Evolutionary conservation across 1,140 invertebrate species (phyloP), one percentile per base, ranked within the genome.

Genomic region (Drosophila equinoxialis): DNA sequence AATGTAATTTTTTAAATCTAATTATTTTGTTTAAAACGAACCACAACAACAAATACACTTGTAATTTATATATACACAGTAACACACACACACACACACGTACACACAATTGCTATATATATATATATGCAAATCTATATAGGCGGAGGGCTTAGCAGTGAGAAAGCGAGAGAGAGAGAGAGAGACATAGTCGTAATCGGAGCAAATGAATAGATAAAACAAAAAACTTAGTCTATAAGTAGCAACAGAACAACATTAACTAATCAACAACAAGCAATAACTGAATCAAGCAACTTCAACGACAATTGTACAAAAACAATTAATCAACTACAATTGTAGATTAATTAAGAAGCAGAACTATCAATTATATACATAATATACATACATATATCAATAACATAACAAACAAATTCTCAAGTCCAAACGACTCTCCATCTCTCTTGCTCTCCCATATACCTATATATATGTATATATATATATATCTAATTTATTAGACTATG

Each of bases 41-140:
- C 30, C 30, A 30, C 26, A 39, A 55, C 20, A 30, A 58, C 35
- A 41, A 66, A 63, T 26, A 58, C 48, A 78, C 33, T 48, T 81
- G 74, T 81, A 81, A 77, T 77, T 68, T 69, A 74, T 57, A 69
- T 42, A 65, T 3, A 37, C 35, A 37, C 48, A 37, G 30, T 35
- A 62, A 35, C 17, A 63, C 35, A 37, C 8, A 37, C 48, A 37
- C 39, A 42, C 17, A 17, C 17, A 17, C 17, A 37, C 7, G 8
- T 37, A 37, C 39, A 42, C 68, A 35, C 17, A 63, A 26, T 37
- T 23, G 17, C 33, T 37, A 55, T 30, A 67, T 65, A 71, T 30
- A 64, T 20, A 62, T 20, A 45, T 33, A 42, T 4, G 14, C 65
- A 39, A 30, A 13, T 41, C n/a, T 63, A 23, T 51, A 35, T 55